These are phyloP conservation scores for Varanus salvator DNA, from an alignment of 2,113 vertebrate species.

Conservation along the genomic window DNA sequence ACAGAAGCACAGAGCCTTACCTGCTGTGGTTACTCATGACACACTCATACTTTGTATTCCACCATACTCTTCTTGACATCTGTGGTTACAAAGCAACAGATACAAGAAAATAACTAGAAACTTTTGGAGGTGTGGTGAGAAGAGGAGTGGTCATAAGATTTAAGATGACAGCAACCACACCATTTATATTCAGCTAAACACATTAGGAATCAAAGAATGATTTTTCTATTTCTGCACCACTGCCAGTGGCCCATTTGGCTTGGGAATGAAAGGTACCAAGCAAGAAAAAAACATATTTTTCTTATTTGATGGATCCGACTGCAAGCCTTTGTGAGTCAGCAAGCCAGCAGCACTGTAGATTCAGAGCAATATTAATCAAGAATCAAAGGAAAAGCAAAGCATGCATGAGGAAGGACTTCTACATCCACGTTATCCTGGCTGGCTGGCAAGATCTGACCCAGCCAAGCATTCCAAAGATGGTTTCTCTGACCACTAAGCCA, in stretches of 20 bases:
- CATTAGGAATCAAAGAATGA: not conserved
- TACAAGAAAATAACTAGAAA: not conserved
- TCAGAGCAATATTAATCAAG: not conserved
- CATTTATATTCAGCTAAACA: not conserved
- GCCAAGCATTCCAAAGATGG: not conserved
- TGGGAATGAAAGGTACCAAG: not conserved
- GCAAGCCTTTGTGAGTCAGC: not conserved
- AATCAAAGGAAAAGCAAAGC: not conserved
- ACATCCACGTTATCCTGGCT: not conserved
- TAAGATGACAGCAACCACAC: not conserved
- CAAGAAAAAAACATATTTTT: not conserved
- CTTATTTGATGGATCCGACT: not conserved
- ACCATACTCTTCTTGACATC: not conserved
- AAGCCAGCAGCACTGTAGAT: not conserved
- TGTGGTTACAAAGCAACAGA: not conserved
- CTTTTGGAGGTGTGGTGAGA: no score
- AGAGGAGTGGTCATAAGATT: not conserved
- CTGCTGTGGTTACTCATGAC: not conserved
- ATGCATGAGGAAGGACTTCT: not conserved
- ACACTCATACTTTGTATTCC: not conserved
- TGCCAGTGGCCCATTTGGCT: not conserved
- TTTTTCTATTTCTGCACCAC: not conserved
- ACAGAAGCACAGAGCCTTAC: not conserved
- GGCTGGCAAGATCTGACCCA: not conserved
- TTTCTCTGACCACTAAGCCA: not conserved